These are phyloP conservation scores for Benthosema pterotum DNA, from an alignment of 2,797 vertebrate species.

Conservation along the genomic window DNA sequence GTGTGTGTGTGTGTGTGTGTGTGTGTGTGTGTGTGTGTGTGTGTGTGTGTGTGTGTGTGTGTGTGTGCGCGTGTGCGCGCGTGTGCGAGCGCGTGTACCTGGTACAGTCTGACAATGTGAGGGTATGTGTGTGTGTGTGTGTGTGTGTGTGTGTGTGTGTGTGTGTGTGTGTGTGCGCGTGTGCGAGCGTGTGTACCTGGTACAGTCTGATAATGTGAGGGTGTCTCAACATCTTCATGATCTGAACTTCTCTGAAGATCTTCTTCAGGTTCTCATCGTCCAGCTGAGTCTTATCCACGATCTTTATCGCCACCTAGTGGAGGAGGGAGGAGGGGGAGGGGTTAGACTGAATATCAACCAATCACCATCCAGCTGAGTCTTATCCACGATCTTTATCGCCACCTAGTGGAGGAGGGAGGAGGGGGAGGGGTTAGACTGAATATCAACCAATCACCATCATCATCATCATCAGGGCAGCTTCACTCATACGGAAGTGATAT, in stretches of 20 bases:
- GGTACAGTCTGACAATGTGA: too few species aligned
- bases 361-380: constrained; percentile 98
- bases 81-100: too few species aligned
- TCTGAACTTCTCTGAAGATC: constrained; percentile 98
- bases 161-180: constrained; percentile 6
- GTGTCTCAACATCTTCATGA: constrained; percentile 99
- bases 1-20: too few species aligned
- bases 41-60: constrained; percentile 1
- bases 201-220: constrained; percentile 98
- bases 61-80: constrained; percentile 37
- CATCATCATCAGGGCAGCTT: too few species aligned
- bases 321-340: constrained; percentile 25
- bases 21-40: too few species aligned
- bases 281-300: constrained; percentile 97
- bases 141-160: too few species aligned
- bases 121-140: too few species aligned
- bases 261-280: constrained; percentile 99
- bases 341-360: too few species aligned
- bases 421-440: constrained; percentile 12
- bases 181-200: constrained; percentile 81
- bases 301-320: constrained; percentile 96
- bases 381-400: constrained; percentile 99
- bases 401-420: constrained; percentile 80
- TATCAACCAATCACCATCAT: too few species aligned
- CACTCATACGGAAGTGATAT: too few species aligned